A percentile compares a stretch with the other conserved stretches of the same genome.
Conservation (phyloP, 2,113 vertebrate species). For the Dissostichus mawsoni region DNA sequence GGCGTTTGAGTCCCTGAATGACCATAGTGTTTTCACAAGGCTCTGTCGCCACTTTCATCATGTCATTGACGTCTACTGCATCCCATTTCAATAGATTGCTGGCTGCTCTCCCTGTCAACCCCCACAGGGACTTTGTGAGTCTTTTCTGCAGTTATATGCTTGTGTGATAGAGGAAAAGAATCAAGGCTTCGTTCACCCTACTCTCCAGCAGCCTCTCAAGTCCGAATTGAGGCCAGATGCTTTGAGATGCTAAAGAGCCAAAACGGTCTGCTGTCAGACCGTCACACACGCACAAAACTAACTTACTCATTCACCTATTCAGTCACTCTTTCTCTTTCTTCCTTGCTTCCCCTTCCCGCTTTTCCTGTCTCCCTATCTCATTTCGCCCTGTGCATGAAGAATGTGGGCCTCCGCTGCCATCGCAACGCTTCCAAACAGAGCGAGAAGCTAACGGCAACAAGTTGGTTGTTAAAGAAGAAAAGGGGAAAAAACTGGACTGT, state of each 20-base stretch:
- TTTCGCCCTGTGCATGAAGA: conserved; percentile 63
- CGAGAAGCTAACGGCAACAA: conserved; percentile 71
- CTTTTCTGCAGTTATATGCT: conserved; percentile 30
- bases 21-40: conserved; percentile 54
- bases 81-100: conserved; percentile 53
- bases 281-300: conserved; percentile 41
- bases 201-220: conserved; percentile 49
- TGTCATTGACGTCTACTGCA: conserved; percentile 28
- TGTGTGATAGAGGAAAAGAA: conserved; percentile 16
- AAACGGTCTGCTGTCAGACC: conserved; percentile 62
- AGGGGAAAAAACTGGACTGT: background rate
- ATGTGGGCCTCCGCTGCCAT: conserved; percentile 76
- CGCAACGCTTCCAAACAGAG: conserved; percentile 77
- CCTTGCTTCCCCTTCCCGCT: conserved; percentile 29
- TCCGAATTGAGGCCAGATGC: conserved; percentile 79
- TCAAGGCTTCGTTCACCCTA: conserved; percentile 18
- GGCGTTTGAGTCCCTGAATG: conserved; percentile 57
- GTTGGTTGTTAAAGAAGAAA: conserved; percentile 76
- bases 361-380: conserved; percentile 58
- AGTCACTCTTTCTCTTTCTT: conserved; percentile 32
- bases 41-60: conserved; percentile 42
- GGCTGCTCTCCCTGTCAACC: conserved; percentile 65
- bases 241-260: conserved; percentile 82
- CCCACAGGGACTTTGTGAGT: conserved; percentile 45
- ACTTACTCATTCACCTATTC: conserved; percentile 60